These are phyloP conservation scores for Idaea straminata DNA, from an alignment of 2,888 invertebrate species.

Conservation along the genomic window DNA sequence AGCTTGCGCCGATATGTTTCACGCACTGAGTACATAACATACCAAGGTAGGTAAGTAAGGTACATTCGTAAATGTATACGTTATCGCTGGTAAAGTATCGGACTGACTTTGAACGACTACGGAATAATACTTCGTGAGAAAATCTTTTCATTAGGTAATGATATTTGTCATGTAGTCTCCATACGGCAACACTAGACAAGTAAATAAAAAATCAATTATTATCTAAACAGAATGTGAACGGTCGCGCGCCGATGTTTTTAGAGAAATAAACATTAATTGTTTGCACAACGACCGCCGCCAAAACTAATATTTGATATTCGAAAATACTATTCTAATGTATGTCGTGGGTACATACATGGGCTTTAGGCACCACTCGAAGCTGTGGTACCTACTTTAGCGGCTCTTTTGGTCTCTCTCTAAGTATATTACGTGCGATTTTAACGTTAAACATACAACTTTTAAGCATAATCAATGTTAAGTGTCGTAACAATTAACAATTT, in stretches of 20 bases:
- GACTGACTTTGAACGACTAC: slow-evolving; percentile 24
- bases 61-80: too few species aligned
- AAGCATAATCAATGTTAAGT: slow-evolving; percentile 5
- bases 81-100: too few species aligned
- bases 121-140: slow-evolving; percentile 52
- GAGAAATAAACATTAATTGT: slow-evolving; percentile 78
- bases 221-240: slow-evolving; percentile 73
- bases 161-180: slow-evolving; percentile 57
- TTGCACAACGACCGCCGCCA: slow-evolving; percentile 74
- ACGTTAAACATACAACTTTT: slow-evolving; percentile 25
- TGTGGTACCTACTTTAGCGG: slow-evolving; percentile 67
- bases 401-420: slow-evolving; percentile 62
- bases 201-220: slow-evolving; percentile 77
- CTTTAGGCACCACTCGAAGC: slow-evolving; percentile 47
- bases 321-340: slow-evolving; percentile 79
- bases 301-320: slow-evolving; percentile 77
- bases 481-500: too few species aligned
- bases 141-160: slow-evolving; percentile 39
- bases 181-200: slow-evolving; percentile 62
- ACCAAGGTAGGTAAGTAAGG: slow-evolving; percentile 29
- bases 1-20: slow-evolving; percentile 32
- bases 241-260: slow-evolving; percentile 75
- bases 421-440: slow-evolving; percentile 50
- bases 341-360: slow-evolving; percentile 65
- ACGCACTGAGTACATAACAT: slow-evolving; percentile 37